Base-by-base conservation (phyloP, 1,140 invertebrate species). In the Drosophila varians region DNA sequence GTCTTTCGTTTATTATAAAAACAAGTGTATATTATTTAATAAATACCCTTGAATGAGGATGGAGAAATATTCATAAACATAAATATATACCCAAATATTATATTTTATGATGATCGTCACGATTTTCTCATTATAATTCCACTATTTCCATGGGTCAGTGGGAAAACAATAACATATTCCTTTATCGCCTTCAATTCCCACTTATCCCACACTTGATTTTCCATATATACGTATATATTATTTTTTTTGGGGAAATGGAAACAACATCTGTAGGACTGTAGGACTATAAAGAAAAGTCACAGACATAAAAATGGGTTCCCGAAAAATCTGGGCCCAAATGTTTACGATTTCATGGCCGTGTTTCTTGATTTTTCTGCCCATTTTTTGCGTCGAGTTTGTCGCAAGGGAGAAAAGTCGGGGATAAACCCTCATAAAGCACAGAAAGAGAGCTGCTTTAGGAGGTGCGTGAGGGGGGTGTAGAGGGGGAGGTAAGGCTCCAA, bases 361-460 rank as follows among this genome's bases (percentile, higher is more conserved):
- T 72, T 49, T 43, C 18, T 26, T 28, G 43, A 65, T 55, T 53
- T 57, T 21, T 31, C 31, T 40, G 34, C 46, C 18, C 14, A 9
- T 28, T 6, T 4, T 23, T 36, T 60, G 21, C 62, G 40, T 52
- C 19, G 5, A 7, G n/a, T n/a, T n/a, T 40, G 36, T 38, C 36
- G 21, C 14, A 12, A 18, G 43, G 19, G 4, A 25, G 38, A 71
- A 65, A 60, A 72, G 52, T 73, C 64, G 28, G 26, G 26, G 46
- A 70, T 80, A 73, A 82, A 56, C 77, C 57, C 73, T 69, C 73
- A 82, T 82, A 82, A 82, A 82, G 68, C 73, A 77, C 73, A 31
- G 21, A 4, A 21, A 2, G 21, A 21, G 21, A 21, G 21, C 21
- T 21, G n/a, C n/a, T n/a, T n/a, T n/a, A n/a, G n/a, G n/a, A n/a